Percentiles rank a stretch among this genome's conserved stretches.
These are phyloP conservation scores for Seira musarum DNA, from an alignment of 2,888 invertebrate species.

Conservation along the genomic window DNA sequence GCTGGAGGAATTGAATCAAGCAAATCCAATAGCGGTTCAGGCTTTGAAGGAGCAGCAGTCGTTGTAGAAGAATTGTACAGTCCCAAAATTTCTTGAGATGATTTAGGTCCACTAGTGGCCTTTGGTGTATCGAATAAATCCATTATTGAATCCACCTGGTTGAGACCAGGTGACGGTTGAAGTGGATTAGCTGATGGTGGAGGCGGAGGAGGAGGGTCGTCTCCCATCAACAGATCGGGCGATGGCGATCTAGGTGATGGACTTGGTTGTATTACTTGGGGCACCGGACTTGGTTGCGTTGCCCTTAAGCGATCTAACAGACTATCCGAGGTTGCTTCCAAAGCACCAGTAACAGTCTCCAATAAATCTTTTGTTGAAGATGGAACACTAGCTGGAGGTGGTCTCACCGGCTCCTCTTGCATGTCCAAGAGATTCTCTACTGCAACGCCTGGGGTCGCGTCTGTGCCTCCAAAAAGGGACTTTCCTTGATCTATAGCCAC, in stretches of 20 bases:
- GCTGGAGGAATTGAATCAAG: constrained; percentile 54
- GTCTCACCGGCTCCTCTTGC: constrained; percentile 44
- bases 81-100: constrained; percentile 71
- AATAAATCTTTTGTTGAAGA: constrained; percentile 87
- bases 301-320: constrained; percentile 87
- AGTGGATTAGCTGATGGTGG: constrained; percentile 69
- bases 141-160: constrained; percentile 64
- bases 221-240: constrained; percentile 64
- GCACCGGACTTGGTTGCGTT: constrained; percentile 88
- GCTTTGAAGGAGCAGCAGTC: constrained; percentile 70
- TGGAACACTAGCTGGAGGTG: constrained; percentile 49
- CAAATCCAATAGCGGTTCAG: constrained; percentile 44
- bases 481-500: constrained; percentile 24
- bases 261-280: constrained; percentile 78
- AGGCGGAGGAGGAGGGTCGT: constrained; percentile 66
- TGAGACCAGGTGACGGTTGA: constrained; percentile 56
- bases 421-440: constrained; percentile 48
- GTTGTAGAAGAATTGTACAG: constrained; percentile 79
- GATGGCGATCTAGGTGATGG: constrained; percentile 78
- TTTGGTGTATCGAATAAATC: constrained; percentile 69
- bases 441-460: constrained; percentile 51
- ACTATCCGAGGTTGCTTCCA: constrained; percentile 90
- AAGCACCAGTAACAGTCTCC: constrained; percentile 87
- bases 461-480: constrained; percentile 46
- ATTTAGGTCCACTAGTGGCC: constrained; percentile 57